Evolutionary conservation across 2,888 invertebrate species (phyloP).

Genomic region (Cataglyphis rosenhaueri): DNA sequence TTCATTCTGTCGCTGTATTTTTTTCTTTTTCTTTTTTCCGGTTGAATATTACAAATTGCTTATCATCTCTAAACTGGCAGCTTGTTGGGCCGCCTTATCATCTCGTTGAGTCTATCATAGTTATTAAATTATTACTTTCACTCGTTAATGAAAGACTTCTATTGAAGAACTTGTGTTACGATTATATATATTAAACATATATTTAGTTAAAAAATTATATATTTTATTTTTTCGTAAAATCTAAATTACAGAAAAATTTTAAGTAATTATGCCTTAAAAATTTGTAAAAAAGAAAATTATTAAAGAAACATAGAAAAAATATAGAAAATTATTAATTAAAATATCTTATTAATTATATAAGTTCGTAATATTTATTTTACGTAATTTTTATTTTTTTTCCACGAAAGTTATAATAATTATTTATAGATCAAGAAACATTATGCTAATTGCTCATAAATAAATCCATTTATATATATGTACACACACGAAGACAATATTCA

Average conservation of each 20-base stretch:
- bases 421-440: background rate
- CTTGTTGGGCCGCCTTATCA: slow-evolving; percentile 79
- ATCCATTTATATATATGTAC: background rate
- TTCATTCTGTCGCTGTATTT: slow-evolving; percentile 27
- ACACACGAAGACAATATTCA: background rate
- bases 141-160: background rate
- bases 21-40: slow-evolving; percentile 66
- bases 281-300: background rate
- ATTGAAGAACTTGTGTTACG: background rate
- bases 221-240: background rate
- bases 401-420: background rate
- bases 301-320: background rate
- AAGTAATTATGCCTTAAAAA: background rate
- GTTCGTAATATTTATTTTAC: background rate
- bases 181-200: background rate
- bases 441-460: background rate
- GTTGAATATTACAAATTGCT: slow-evolving; percentile 84
- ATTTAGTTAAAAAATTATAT: background rate
- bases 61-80: slow-evolving; percentile 80
- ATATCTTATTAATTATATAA: background rate
- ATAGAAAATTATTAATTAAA: background rate
- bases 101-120: slow-evolving; percentile 72
- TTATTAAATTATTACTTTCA: background rate
- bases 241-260: background rate
- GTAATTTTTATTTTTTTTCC: background rate